Conservation (phyloP, 2,888 invertebrate species). For the Didymodactylos carnosus region DNA sequence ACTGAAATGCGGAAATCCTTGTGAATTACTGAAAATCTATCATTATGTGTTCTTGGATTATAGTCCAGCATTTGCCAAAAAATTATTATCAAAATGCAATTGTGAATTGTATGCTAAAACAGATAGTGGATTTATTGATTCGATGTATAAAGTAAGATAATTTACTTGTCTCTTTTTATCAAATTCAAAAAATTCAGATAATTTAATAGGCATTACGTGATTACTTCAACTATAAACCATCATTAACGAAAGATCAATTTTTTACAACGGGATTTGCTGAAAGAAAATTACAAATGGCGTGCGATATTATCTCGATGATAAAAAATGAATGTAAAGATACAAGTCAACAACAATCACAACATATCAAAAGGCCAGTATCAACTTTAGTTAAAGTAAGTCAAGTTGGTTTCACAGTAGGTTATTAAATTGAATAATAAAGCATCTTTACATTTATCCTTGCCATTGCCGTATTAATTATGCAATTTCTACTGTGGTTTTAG, state of each 20-base stretch:
- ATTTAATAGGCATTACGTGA: slow-evolving; percentile 3
- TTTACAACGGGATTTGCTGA: slow-evolving; percentile 12
- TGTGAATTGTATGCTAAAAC: slow-evolving; percentile 11
- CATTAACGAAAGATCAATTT: slow-evolving; percentile 12
- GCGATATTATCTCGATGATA: slow-evolving; percentile 1
- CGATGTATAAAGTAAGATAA: slow-evolving; percentile 4
- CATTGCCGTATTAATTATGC: too few relatives aligned
- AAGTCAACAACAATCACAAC: not conserved
- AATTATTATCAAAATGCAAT: slow-evolving; percentile 1
- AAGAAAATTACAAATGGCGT: slow-evolving; percentile 10
- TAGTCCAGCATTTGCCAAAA: not conserved
- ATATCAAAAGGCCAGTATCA: not conserved
- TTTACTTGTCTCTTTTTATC: not conserved
- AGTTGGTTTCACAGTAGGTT: not conserved
- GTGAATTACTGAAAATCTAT: slow-evolving; percentile 5
- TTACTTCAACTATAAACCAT: slow-evolving; percentile 9
- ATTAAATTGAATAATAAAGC: too few relatives aligned
- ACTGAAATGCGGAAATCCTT: not conserved
- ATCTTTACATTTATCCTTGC: too few relatives aligned
- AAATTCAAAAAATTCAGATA: not conserved
- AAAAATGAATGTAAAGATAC: not conserved
- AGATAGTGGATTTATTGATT: slow-evolving; percentile 10
- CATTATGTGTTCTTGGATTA: slow-evolving; percentile 12
- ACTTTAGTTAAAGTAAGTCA: not conserved
- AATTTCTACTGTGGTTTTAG: too few relatives aligned